Evolutionary conservation across 2,888 invertebrate species (phyloP).

Genomic region (Leuctra nigra): DNA sequence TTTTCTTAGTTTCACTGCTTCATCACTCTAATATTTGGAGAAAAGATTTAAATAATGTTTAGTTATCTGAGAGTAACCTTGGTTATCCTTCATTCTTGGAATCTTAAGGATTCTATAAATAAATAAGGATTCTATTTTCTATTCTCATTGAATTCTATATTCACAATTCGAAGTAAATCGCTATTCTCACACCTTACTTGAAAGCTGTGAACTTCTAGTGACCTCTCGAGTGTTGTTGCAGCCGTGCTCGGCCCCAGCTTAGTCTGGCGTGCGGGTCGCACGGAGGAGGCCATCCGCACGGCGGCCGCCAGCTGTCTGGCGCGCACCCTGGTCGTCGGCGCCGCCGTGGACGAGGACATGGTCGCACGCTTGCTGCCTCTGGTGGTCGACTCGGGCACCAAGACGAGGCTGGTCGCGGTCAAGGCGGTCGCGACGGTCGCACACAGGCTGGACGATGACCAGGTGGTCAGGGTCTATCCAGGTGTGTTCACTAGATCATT

Average conservation of each 20-base stretch:
- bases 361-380: conserved; percentile 51
- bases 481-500: conserved; percentile 38
- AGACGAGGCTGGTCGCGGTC: conserved; percentile 54
- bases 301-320: conserved; percentile 67
- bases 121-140: too few species aligned
- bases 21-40: too few species aligned
- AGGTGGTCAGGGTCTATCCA: conserved; percentile 55
- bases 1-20: too few species aligned
- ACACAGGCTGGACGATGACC: conserved; percentile 43
- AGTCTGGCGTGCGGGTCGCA: conserved; percentile 71
- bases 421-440: conserved; percentile 46
- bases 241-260: conserved; percentile 65
- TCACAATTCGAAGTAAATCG: too few species aligned
- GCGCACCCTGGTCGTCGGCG: conserved; percentile 50
- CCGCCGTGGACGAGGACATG: conserved; percentile 31
- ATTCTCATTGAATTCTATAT: too few species aligned
- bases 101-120: too few species aligned
- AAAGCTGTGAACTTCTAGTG: background rate
- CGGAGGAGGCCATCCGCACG: conserved; percentile 69
- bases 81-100: too few species aligned
- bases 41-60: too few species aligned
- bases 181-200: background rate
- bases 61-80: too few species aligned
- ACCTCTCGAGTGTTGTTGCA: conserved; percentile 32
- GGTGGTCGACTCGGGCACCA: conserved; percentile 55